These are phyloP conservation scores for Diogma glabrata DNA, from an alignment of 2,888 invertebrate species.

Conservation along the genomic window DNA sequence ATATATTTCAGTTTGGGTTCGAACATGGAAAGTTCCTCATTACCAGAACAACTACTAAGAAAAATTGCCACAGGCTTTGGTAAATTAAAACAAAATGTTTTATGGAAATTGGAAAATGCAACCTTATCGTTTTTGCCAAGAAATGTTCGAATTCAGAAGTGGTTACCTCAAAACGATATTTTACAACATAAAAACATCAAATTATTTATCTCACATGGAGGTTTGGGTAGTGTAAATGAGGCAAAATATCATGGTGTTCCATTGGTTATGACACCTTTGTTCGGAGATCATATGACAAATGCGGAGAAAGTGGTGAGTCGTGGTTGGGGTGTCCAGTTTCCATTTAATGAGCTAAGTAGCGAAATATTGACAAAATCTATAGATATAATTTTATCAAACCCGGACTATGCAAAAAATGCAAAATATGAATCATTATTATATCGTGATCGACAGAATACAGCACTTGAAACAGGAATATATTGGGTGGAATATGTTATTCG, in stretches of 20 bases:
- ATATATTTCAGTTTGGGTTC: constrained; percentile 13
- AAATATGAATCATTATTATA: neutral
- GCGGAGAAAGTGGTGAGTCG: neutral
- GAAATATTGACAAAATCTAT: neutral
- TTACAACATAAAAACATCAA: neutral
- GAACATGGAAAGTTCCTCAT: neutral
- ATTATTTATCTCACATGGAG: neutral
- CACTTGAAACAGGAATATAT: neutral
- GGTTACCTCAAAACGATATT: neutral
- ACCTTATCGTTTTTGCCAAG: neutral
- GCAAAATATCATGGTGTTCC: constrained; percentile 1
- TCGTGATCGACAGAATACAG: neutral
- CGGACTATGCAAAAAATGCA: neutral
- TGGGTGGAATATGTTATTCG: neutral
- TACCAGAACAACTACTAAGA: neutral
- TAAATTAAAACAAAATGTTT: neutral
- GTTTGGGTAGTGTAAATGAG: neutral
- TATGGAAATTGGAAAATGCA: neutral
- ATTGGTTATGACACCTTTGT: neutral
- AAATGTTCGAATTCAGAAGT: neutral
- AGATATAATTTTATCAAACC: neutral
- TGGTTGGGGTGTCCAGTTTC: neutral
- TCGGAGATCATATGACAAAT: neutral
- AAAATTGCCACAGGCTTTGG: neutral
- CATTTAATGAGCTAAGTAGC: neutral